These are phyloP conservation scores for Threskiornis aethiopicus DNA, from an alignment of 2,797 vertebrate species.

Conservation along the genomic window DNA sequence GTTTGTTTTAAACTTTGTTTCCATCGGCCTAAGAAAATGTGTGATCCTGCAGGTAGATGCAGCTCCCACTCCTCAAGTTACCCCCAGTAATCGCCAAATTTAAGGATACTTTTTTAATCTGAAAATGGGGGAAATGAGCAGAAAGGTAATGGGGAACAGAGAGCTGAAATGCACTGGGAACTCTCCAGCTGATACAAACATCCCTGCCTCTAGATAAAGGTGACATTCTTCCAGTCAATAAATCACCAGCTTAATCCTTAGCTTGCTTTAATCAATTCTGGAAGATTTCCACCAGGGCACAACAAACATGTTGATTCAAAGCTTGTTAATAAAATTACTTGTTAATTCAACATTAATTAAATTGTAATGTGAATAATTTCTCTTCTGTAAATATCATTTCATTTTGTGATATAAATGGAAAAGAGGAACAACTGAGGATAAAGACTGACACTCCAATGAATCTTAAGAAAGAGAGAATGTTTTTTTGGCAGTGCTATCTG, in stretches of 20 bases:
- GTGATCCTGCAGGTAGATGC: neutral
- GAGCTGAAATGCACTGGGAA: neutral
- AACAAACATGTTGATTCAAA: slow-evolving; percentile 14
- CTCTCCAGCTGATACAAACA: slow-evolving; percentile 14
- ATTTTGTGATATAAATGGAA: slow-evolving; percentile 17
- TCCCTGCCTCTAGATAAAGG: slow-evolving; percentile 8
- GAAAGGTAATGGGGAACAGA: neutral
- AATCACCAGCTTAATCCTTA: slow-evolving; percentile 65
- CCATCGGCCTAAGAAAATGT: neutral
- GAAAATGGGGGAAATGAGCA: neutral
- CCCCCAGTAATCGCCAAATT: neutral
- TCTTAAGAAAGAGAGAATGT: neutral
- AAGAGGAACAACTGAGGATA: neutral
- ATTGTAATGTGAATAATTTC: slow-evolving; percentile 42
- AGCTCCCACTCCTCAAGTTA: neutral
- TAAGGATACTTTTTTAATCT: neutral
- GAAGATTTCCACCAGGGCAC: slow-evolving; percentile 34
- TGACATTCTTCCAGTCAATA: slow-evolving; percentile 61
- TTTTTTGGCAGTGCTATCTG: slow-evolving; percentile 6
- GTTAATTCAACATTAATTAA: slow-evolving; percentile 52
- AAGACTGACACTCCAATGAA: neutral
- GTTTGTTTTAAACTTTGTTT: neutral
- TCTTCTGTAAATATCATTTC: slow-evolving; percentile 13
- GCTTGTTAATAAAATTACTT: slow-evolving; percentile 24
- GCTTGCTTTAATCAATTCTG: slow-evolving; percentile 47